Conservation (phyloP, 2,888 invertebrate genomes). For the Lepidonotus clava region DNA sequence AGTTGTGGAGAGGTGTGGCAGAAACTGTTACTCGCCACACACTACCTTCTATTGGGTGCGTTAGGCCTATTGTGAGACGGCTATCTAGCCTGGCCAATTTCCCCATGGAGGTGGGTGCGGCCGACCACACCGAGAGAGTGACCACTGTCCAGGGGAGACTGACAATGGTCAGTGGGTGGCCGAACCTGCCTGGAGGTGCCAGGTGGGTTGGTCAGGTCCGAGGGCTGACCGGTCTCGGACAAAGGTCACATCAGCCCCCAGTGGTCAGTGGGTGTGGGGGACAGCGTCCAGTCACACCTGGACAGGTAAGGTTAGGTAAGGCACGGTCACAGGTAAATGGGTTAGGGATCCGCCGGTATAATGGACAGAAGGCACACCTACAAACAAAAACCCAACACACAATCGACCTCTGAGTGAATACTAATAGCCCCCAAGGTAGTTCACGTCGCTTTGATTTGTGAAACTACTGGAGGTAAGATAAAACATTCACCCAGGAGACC, state of each 20-base stretch:
- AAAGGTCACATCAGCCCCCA: background rate
- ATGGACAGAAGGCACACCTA: background rate
- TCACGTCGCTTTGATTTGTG: no score
- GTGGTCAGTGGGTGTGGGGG: background rate
- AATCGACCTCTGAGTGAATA: no score
- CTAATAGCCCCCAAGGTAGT: no score
- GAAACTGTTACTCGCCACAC: no score
- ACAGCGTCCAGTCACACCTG: background rate
- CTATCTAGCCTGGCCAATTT: background rate
- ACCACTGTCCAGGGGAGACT: background rate
- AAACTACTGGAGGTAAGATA: no score
- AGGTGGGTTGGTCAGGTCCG: background rate
- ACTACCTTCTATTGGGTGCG: no score
- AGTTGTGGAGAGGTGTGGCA: no score
- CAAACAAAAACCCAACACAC: background rate
- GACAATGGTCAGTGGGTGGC: background rate
- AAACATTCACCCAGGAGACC: no score
- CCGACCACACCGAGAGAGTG: background rate
- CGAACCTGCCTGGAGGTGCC: background rate
- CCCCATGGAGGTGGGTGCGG: background rate
- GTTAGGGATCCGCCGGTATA: background rate
- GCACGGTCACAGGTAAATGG: conserved; percentile 18
- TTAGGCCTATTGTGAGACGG: no score
- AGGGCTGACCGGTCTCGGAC: background rate
- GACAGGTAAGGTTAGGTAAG: conserved; percentile 5